Evolutionary conservation across 2,113 vertebrate species (phyloP).

Genomic region (Poecilia latipinna): DNA sequence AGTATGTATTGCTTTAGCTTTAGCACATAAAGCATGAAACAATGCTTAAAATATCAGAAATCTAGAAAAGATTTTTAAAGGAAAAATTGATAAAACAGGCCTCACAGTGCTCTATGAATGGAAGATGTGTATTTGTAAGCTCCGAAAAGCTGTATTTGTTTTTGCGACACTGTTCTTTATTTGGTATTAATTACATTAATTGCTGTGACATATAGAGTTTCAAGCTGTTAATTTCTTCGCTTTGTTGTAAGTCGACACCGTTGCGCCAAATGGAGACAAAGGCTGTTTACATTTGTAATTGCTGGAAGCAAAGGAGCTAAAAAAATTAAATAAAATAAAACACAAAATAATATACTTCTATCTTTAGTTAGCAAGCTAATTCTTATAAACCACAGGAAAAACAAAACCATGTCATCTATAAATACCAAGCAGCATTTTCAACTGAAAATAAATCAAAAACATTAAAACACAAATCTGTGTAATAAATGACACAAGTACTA

Average conservation of each 20-base stretch:
- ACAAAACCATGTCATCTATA: not conserved
- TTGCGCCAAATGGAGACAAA: conserved; percentile 1
- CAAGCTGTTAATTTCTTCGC: conserved; percentile 19
- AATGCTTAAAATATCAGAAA: conserved; percentile 13
- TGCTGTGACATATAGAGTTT: not conserved
- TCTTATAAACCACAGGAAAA: conserved; percentile 6
- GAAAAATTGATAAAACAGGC: conserved; percentile 31
- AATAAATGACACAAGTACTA: not conserved
- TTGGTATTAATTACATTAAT: too few relatives aligned
- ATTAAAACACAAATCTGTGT: not conserved
- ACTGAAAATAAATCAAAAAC: not conserved
- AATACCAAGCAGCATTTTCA: not conserved
- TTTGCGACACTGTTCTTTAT: too few relatives aligned
- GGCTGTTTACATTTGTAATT: not conserved
- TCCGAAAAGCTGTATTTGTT: not conserved
- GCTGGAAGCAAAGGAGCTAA: not conserved
- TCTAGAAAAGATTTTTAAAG: conserved; percentile 16
- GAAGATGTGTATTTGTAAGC: conserved; percentile 19
- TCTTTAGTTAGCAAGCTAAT: not conserved
- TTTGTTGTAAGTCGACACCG: conserved; percentile 18
- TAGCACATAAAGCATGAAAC: too few relatives aligned
- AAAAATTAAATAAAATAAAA: conserved; percentile 2
- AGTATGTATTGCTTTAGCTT: too few relatives aligned
- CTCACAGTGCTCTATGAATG: conserved; percentile 21
- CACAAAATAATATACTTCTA: conserved; percentile 6